A percentile compares a stretch with the other conserved stretches of the same genome.
Evolutionary conservation across 2,113 vertebrate species (phyloP).

Genomic region (Rattus rattus): DNA sequence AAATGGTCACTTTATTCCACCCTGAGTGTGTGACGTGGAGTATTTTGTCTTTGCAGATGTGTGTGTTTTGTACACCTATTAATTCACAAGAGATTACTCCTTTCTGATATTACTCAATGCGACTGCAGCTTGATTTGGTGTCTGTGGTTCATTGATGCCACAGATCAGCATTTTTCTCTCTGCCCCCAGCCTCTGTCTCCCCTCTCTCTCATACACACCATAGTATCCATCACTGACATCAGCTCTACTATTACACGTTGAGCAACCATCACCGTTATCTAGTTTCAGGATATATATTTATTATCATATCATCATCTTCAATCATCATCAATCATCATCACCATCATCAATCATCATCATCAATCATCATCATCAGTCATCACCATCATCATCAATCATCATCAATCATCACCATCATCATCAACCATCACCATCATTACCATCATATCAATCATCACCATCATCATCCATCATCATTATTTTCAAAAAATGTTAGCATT

Average conservation of each 20-base stretch:
- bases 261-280: not conserved
- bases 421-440: too few species aligned
- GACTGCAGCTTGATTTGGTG: not conserved
- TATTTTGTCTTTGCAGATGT: not conserved
- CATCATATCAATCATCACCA: too few species aligned
- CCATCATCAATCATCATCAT: too few species aligned
- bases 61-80: not conserved
- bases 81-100: not conserved
- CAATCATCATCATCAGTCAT: not conserved
- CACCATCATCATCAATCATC: not conserved
- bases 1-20: not conserved
- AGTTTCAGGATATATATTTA: not conserved
- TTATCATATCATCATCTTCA: not conserved
- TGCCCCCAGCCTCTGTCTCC: not conserved
- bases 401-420: too few species aligned
- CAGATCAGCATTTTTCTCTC: not conserved
- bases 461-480: not conserved
- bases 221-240: not conserved
- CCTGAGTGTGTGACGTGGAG: not conserved
- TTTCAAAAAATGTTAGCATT: not conserved
- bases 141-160: not conserved
- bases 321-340: not conserved
- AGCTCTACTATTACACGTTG: not conserved
- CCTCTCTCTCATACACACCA: not conserved
- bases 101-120: not conserved